Percentiles rank a stretch among this genome's conserved stretches.
Evolutionary conservation across 2,888 invertebrate species (phyloP).

Genomic region (Agrotis segetum): DNA sequence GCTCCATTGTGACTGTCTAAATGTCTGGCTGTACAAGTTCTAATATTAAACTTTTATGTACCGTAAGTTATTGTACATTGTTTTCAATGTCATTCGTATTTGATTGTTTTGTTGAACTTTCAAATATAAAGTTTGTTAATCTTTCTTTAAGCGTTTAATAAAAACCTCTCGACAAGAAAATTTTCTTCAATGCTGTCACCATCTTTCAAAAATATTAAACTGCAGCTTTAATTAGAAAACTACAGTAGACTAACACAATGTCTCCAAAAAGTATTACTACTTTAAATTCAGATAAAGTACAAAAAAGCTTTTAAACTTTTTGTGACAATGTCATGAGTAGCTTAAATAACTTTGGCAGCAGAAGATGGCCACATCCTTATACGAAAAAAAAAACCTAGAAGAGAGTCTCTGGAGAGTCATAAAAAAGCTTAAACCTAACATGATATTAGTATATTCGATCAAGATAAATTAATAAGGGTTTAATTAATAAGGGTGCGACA

Average conservation of each 20-base stretch:
- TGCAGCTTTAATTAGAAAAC: background rate
- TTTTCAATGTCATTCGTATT: conserved; percentile 13
- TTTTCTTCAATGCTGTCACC: background rate
- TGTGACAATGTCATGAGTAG: background rate
- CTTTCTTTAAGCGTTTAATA: too few species aligned
- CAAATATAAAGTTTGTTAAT: background rate
- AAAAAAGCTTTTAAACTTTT: conserved; percentile 9
- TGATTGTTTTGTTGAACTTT: background rate
- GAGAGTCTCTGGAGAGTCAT: conserved; percentile 32
- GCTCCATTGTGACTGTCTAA: conserved; percentile 5
- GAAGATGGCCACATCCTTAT: too few species aligned
- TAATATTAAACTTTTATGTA: conserved; percentile 27
- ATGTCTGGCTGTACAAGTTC: conserved; percentile 12
- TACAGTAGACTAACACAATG: background rate
- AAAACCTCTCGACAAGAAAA: too few species aligned
- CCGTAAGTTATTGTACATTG: conserved; percentile 2
- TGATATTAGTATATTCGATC: conserved; percentile 63
- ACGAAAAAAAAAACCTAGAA: background rate
- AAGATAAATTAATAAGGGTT: conserved; percentile 78
- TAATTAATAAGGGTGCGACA: conserved; percentile 77
- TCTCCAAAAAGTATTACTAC: conserved; percentile 11
- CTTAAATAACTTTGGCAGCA: too few species aligned
- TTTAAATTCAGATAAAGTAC: background rate
- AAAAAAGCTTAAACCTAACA: conserved; percentile 54
- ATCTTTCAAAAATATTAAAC: background rate